Conservation (phyloP, 37 sponge, comb jelly and placozoan genomes). For the Cladorhizidae sp. region DNA sequence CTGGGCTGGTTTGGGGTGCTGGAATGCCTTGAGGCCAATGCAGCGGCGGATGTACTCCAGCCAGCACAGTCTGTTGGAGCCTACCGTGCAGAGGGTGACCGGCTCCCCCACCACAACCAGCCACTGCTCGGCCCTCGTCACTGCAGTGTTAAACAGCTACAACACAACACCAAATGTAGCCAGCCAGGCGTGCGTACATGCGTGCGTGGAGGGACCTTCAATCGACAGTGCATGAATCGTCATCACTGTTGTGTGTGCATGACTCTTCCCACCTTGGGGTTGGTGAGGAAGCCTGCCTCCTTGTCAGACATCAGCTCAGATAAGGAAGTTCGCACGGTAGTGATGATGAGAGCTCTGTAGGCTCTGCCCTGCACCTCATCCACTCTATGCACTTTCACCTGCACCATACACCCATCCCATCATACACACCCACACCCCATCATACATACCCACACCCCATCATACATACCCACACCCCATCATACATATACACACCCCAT, state of each 20-base stretch:
- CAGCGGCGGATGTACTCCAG: slow-evolving; percentile 75
- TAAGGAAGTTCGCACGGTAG: slow-evolving; percentile 83
- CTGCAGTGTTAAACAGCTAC: slow-evolving; percentile 93
- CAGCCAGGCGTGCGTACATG: too few relatives aligned
- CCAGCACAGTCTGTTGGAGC: slow-evolving; percentile 88
- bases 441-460: neutral
- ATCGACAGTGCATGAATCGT: too few relatives aligned
- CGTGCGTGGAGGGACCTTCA: too few relatives aligned
- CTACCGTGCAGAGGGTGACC: slow-evolving; percentile 86
- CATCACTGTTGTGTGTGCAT: too few relatives aligned
- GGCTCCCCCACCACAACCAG: slow-evolving; percentile 89
- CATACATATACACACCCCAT: neutral
- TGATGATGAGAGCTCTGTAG: slow-evolving; percentile 79
- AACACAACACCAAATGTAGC: too few relatives aligned
- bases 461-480: neutral
- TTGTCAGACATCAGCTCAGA: slow-evolving; percentile 43
- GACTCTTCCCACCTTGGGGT: slow-evolving; percentile 69
- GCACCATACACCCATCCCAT: neutral
- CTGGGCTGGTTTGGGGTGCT: slow-evolving; percentile 37
- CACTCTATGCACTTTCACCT: slow-evolving; percentile 69
- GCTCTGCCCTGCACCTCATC: slow-evolving; percentile 85
- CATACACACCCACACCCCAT: neutral
- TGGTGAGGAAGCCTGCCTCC: slow-evolving; percentile 72
- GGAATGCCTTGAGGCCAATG: slow-evolving; percentile 45
- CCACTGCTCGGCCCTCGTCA: slow-evolving; percentile 86